A percentile compares a stretch with the other conserved stretches of the same genome.
These are phyloP conservation scores for Microplitis demolitor DNA, from an alignment of 1,140 invertebrate species.

Conservation along the genomic window DNA sequence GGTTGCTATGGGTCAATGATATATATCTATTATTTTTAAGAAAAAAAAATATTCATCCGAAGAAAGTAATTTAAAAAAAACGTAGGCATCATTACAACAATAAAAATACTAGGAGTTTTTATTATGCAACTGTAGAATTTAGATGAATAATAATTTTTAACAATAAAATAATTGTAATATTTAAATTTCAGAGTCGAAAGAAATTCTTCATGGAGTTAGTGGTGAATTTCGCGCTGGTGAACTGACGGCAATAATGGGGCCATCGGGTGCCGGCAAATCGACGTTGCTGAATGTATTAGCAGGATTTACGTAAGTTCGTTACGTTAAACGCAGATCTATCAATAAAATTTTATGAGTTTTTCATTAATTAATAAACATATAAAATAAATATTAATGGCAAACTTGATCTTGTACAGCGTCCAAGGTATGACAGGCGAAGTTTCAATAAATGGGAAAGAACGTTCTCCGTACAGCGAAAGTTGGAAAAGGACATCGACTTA, in stretches of 20 bases:
- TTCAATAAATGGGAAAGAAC: slow-evolving; percentile 74
- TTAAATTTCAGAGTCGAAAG: slow-evolving; percentile 65
- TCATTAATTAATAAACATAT: neutral
- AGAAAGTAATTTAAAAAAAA: too few relatives aligned
- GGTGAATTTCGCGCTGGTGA: slow-evolving; percentile 72
- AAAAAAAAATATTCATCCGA: neutral
- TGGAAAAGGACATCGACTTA: slow-evolving; percentile 85
- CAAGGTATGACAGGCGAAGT: slow-evolving; percentile 71
- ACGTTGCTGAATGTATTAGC: slow-evolving; percentile 78
- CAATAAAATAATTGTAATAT: slow-evolving; percentile 27
- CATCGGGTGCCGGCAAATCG: slow-evolving; percentile 84
- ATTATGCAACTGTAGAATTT: too few relatives aligned
- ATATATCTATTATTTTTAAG: neutral
- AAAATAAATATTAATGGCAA: slow-evolving; percentile 1
- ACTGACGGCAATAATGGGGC: slow-evolving; percentile 83
- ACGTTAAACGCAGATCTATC: neutral
- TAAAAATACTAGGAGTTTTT: too few relatives aligned
- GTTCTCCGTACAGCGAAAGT: slow-evolving; percentile 69
- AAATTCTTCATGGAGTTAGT: slow-evolving; percentile 71
- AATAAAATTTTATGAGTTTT: neutral
- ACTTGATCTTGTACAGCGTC: slow-evolving; percentile 48
- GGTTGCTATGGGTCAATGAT: neutral
- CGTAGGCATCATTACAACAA: too few relatives aligned
- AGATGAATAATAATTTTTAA: too few relatives aligned
- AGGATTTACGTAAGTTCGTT: slow-evolving; percentile 69